Conservation (phyloP, 2,888 invertebrate species). For the Thalpophila matura region DNA sequence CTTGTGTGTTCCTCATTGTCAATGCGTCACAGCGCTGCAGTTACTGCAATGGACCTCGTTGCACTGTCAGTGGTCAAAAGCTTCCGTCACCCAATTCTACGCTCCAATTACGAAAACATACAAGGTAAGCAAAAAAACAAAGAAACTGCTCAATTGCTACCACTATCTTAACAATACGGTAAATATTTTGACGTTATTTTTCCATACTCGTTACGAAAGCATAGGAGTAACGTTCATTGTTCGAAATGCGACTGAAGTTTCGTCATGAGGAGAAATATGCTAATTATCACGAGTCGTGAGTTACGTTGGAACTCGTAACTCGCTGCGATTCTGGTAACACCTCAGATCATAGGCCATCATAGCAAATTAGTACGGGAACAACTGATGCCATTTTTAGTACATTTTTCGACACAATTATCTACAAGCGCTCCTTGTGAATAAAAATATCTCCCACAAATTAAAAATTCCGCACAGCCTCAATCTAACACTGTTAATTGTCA, state of each 20-base stretch:
- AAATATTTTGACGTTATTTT: constrained; percentile 30
- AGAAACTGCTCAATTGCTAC: constrained; percentile 42
- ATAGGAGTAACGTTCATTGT: constrained; percentile 30
- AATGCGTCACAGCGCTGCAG: constrained; percentile 25
- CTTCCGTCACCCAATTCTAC: constrained; percentile 33
- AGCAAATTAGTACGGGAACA: too few species aligned
- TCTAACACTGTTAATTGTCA: too few species aligned
- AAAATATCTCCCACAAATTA: too few species aligned
- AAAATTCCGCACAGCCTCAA: too few species aligned
- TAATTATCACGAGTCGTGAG: constrained; percentile 51
- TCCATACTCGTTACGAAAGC: constrained; percentile 16
- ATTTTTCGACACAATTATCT: too few species aligned
- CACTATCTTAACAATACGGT: constrained; percentile 25
- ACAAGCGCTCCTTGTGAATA: too few species aligned
- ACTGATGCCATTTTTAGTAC: too few species aligned
- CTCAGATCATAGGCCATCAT: too few species aligned
- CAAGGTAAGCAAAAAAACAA: constrained; percentile 48
- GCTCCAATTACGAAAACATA: constrained; percentile 32
- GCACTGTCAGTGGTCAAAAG: not conserved
- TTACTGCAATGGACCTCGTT: constrained; percentile 29
- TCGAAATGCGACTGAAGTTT: constrained; percentile 25
- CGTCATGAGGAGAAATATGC: constrained; percentile 48
- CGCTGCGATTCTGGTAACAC: constrained; percentile 51
- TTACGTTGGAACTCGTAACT: constrained; percentile 37
- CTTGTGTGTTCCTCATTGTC: constrained; percentile 2